Base-by-base conservation (phyloP, 2,888 invertebrate genomes). In the Macrostomum cliftonense region DNA sequence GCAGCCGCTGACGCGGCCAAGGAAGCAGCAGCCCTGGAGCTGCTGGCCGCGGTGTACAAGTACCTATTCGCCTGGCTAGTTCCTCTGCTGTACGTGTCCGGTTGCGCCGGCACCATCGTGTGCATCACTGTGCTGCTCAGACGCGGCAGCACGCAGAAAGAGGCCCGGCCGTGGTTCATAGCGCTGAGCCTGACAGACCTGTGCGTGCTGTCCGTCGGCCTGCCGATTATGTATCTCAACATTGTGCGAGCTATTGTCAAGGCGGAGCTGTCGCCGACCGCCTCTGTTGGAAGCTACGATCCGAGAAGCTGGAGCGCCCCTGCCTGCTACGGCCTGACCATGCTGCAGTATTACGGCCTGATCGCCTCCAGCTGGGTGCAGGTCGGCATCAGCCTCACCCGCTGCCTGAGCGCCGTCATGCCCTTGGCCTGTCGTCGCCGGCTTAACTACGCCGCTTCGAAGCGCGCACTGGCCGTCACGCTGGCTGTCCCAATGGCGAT, bases 311-410 rank as follows among this genome's bases (percentile, higher is more conserved):
- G 47, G 14, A 50, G 21, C 40, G 51, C 50, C 7, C 21, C 37
- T 28, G 40, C 14, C 14, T 50, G 50, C 40, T 50, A 52, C 37
- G n/a, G 39, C 13, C 39, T 50, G 28, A 50, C 47, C 20, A 48
- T 37, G n/a, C 37, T 50, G 17, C 28, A 49, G 12, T 50, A 50
- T 28, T 50, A 49, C 21, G 50, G 50, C 21, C 38, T 50, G 4
- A 28, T 50, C 12, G 20, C 49, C 17, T 50, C 50, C 14, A 50
- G 46, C n/a, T 50, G 50, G 50, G 37, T 50, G 20, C 50, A 50
- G 37, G 50, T 37, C 1, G 38, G 50, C 19, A 50, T 50, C 12
- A 49, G 46, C 14, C 39, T 50, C 12, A 36, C 49, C 12, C 7
- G 50, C 2, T 45, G 39, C 2, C 21, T 50, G 16, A 49, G 46